Evolutionary conservation across 2,888 invertebrate species (phyloP), one percentile per base, ranked within the genome.

Genomic region (Acronicta psi): DNA sequence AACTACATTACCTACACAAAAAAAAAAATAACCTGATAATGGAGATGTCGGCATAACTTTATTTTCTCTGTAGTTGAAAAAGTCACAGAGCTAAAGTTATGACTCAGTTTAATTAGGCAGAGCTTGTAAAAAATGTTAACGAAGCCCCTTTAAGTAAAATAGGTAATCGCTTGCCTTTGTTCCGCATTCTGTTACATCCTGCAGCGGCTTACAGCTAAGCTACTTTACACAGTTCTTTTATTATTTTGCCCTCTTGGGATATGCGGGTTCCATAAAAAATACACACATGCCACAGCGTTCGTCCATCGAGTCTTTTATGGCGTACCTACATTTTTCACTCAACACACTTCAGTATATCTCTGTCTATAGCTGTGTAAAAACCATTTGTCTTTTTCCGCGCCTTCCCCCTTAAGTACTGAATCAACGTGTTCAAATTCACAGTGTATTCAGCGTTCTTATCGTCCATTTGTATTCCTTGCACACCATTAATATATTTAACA

Each of bases 391-490:
- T 81, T 77, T 69, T 79, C 73, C 75, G 61, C 74, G 62, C 59
- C 58, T 72, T 47, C 59, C 71, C 67, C 70, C 72, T 72, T 69
- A 80, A 83, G 80, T 79, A 79, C 75, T 79, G 77, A 81, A 82
- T 84, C 82, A 83, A 83, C 81, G 77, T 81, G 79, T 79, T 80
- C 73, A 80, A 84, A 84, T 83, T 80, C 80, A 80, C 77, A 79
- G 79, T 83, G 80, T 79, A 79, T 75, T 75, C 61, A 50, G 60
- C 51, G 67, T 75, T 81, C 75, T 81, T 82, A 85, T 83, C 80
- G 71, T 71, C 75, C 73, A 84, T 86, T 85, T 82, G 81, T 86
- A 86, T 84, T 83, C 77, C 67, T 80, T 80, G 77, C 79, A 74
- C 79, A 64, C 75, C 77, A 79, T 84, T 82, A 80, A 74, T 75